Base-by-base conservation (phyloP, 2,797 vertebrate genomes). In the Melanotaenia boesemani region DNA sequence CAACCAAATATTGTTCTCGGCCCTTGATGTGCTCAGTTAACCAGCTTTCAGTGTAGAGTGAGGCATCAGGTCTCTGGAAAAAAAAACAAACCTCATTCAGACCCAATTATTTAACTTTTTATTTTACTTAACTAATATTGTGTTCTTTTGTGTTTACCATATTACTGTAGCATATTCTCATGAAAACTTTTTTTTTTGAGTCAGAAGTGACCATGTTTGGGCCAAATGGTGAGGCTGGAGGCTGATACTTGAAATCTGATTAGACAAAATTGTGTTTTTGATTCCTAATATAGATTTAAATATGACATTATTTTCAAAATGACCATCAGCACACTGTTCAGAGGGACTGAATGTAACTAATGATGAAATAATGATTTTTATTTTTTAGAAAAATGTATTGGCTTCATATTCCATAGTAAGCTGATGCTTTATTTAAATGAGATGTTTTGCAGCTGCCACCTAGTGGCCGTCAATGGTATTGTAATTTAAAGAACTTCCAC, bases 1-100 rank as follows among this genome's bases (percentile, higher is more conserved):
- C 67, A 75, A 79, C 70, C 48, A 78, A 70, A 75, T 59, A 73
- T 78, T 36, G 48, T 77, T 80, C 13, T 67, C 68, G 52, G 39
- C 55, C 70, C 67, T 30, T 57, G 22, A 72, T 69, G 37, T 50
- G 67, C 65, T 77, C 57, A 75, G 58, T 24, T 60, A 57, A 63
- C 37, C 67, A 78, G 57, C 57, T 36, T 75, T 84, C 2, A 0
- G 20, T 70, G 50, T 52, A 50, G 10, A 65, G 34, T 59, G 30
- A 46, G 60, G 71, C 63, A 28, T 6, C 26, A 58, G 20, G 24
- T 65, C 18, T 65, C 15, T 66, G 57, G 15, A 16, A 18, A 78
- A 52, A 39, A 48, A 46, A 22, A 52, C 46, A 18, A 26, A 64
- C 24, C 32, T 69, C 10, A 54, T 70, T 65, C 22, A 68, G 24